phyloP scores from a whole-genome alignment of 2,797 vertebrate genomes.

The Chelon labrosus region DNA sequence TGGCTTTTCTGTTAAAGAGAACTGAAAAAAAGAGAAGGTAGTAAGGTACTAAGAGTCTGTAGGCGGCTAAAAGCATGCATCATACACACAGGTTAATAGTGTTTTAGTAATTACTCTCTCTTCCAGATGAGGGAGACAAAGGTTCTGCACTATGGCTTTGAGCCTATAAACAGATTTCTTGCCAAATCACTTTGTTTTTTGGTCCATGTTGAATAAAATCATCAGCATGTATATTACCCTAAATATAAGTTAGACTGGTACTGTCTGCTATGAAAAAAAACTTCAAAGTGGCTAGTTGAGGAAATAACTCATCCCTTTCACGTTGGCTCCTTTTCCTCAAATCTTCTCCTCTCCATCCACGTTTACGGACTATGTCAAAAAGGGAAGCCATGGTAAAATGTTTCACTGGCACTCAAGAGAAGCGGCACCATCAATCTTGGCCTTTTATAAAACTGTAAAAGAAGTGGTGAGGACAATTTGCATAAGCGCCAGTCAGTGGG shows the following conservation, averaged over 20 bases:
- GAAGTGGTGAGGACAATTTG: constrained; percentile 23
- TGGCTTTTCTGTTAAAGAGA: no score
- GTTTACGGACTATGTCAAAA: constrained; percentile 48
- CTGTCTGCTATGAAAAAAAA: neutral
- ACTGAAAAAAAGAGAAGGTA: no score
- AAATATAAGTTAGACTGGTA: neutral
- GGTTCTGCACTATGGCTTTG: neutral
- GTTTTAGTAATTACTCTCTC: neutral
- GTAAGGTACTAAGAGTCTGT: no score
- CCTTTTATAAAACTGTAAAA: constrained; percentile 32
- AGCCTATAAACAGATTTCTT: constrained; percentile 14
- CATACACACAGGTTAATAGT: no score
- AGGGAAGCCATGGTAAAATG: constrained; percentile 38
- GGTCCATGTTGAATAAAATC: constrained; percentile 5
- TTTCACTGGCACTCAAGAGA: constrained; percentile 51
- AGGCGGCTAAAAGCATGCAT: no score
- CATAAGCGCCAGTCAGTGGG: constrained; percentile 22
- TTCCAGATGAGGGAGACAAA: no score
- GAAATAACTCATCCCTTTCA: constrained; percentile 5
- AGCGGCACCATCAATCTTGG: constrained; percentile 33
- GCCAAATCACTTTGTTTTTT: constrained; percentile 10
- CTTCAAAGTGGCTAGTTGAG: constrained; percentile 7
- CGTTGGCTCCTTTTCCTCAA: constrained; percentile 3
- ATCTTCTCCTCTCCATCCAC: constrained; percentile 23
- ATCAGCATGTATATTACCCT: neutral